Percentiles rank a stretch among this genome's conserved stretches.
Evolutionary conservation across 1,140 invertebrate genomes (phyloP).

Genomic region (Heliothis virescens): DNA sequence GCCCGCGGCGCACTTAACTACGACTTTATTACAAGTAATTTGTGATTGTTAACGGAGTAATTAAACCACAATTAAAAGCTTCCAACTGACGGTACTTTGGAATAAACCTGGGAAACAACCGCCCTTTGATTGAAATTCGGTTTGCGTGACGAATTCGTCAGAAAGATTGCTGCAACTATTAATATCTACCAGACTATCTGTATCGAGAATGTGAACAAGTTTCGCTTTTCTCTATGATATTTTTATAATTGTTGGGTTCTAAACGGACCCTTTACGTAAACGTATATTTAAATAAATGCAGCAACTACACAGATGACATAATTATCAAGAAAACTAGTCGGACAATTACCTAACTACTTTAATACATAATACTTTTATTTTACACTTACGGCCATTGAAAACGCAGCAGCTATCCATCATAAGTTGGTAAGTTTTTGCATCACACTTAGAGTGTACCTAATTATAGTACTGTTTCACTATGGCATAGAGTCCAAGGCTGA

Average conservation of each 20-base stretch:
- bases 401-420: slow-evolving; percentile 29
- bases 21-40: slow-evolving; percentile 61
- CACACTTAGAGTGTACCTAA: slow-evolving; percentile 8
- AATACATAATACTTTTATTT: background rate
- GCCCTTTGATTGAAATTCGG: slow-evolving; percentile 6
- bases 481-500: slow-evolving; percentile 32
- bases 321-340: no score
- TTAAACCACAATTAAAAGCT: slow-evolving; percentile 53
- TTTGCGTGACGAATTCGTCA: slow-evolving; percentile 26
- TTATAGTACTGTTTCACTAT: slow-evolving; percentile 38
- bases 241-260: no score
- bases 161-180: slow-evolving; percentile 2
- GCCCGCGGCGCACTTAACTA: slow-evolving; percentile 43
- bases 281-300: no score
- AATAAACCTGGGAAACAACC: slow-evolving; percentile 15
- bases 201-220: no score
- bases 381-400: background rate
- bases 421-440: slow-evolving; percentile 21
- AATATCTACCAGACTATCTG: no score
- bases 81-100: slow-evolving; percentile 18
- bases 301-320: no score
- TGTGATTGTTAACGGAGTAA: slow-evolving; percentile 58
- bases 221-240: no score
- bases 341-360: background rate
- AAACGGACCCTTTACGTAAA: no score